A percentile compares a stretch with the other conserved stretches of the same genome.
Evolutionary conservation across 2,888 invertebrate genomes (phyloP).

Genomic region (Yponomeuta cagnagella): DNA sequence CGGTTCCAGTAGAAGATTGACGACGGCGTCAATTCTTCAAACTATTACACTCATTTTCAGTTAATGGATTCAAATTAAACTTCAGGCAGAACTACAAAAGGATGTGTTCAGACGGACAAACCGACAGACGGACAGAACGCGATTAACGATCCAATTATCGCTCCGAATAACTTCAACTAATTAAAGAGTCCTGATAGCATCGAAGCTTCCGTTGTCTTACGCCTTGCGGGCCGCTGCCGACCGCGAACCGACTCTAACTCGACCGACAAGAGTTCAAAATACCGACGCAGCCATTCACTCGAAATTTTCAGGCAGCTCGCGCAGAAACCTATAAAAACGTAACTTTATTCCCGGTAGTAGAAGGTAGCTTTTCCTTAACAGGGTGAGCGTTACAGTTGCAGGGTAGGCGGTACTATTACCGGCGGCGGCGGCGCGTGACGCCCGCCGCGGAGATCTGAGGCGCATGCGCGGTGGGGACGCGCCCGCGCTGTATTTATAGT

Average conservation of each 20-base stretch:
- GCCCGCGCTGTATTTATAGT: conserved; percentile 44
- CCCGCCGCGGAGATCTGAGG: conserved; percentile 70
- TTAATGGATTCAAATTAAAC: background rate
- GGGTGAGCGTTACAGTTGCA: conserved; percentile 25
- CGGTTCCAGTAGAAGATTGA: background rate
- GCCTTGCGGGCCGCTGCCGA: conserved; percentile 32
- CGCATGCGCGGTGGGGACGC: conserved; percentile 38
- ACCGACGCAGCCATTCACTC: background rate
- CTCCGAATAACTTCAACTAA: conserved; percentile 40
- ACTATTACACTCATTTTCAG: conserved; percentile 2
- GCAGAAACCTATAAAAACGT: background rate
- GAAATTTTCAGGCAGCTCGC: background rate
- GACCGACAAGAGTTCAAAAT: conserved; percentile 23
- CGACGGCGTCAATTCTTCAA: background rate
- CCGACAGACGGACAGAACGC: conserved; percentile 9
- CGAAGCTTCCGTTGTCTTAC: conserved; percentile 51
- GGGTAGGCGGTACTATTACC: conserved; percentile 61
- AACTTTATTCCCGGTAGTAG: background rate
- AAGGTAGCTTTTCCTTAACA: conserved; percentile 17
- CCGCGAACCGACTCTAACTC: conserved; percentile 23
- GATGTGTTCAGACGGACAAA: conserved; percentile 12
- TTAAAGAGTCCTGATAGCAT: conserved; percentile 34
- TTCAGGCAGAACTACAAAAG: background rate
- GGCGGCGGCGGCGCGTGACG: conserved; percentile 58
- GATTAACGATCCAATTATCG: conserved; percentile 63